Evolutionary conservation across 1,140 invertebrate species (phyloP).

Genomic region (Wasmannia auropunctata): DNA sequence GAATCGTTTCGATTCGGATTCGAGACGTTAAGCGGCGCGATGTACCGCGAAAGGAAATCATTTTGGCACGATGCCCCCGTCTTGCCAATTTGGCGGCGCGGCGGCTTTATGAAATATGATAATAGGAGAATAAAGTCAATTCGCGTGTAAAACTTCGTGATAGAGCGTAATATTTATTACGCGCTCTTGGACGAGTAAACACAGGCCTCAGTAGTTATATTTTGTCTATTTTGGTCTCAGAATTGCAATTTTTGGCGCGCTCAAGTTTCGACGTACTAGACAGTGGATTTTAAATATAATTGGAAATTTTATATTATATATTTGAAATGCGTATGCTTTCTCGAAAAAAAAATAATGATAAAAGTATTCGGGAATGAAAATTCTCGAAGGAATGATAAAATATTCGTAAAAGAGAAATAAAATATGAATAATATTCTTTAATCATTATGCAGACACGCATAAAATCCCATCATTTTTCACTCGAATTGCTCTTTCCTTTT

Average conservation of each 20-base stretch:
- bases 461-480: not conserved
- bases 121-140: conserved; percentile 17
- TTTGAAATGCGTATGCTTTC: not conserved
- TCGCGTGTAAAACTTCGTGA: not conserved
- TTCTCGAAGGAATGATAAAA: not conserved
- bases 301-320: not conserved
- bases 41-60: conserved; percentile 21
- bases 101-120: conserved; percentile 33
- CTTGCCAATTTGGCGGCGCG: conserved; percentile 23
- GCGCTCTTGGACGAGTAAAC: not conserved
- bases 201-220: not conserved
- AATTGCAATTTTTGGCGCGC: not conserved
- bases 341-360: too few species aligned
- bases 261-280: not conserved
- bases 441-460: not conserved
- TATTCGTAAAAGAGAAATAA: not conserved
- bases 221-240: not conserved
- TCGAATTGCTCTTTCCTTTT: not conserved
- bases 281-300: not conserved
- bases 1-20: not conserved
- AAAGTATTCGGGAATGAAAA: too few species aligned
- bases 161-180: not conserved
- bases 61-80: conserved; percentile 24
- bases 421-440: not conserved
- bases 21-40: not conserved